A percentile compares a stretch with the other conserved stretches of the same genome.
Evolutionary conservation across 92 coral and sea anemone genomes (phyloP).

Genomic region (Porites divaricata): DNA sequence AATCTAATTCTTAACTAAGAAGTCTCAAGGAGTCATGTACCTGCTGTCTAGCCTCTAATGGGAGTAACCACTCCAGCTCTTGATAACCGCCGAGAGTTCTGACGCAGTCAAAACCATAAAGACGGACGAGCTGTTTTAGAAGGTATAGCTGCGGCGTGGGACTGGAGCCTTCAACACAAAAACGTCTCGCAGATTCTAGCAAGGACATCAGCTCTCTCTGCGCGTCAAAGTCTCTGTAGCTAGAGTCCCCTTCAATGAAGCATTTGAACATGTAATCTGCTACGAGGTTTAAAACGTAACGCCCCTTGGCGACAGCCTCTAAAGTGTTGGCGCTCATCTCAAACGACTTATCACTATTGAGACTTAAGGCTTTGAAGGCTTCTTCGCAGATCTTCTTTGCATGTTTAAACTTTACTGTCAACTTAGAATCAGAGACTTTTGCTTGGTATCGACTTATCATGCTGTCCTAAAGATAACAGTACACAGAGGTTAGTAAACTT

Average conservation of each 20-base stretch:
- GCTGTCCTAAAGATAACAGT: slow-evolving; percentile 20
- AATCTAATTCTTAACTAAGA: background rate
- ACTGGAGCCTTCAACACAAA: slow-evolving; percentile 38
- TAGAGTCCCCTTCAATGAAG: slow-evolving; percentile 22
- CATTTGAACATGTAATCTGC: slow-evolving; percentile 40
- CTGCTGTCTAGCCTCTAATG: slow-evolving; percentile 46
- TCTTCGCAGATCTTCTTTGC: slow-evolving; percentile 31
- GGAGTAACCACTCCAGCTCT: slow-evolving; percentile 71
- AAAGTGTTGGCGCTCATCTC: slow-evolving; percentile 31
- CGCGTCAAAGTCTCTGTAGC: slow-evolving; percentile 5
- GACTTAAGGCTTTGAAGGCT: background rate
- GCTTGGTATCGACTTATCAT: slow-evolving; percentile 39
- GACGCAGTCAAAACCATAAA: slow-evolving; percentile 68
- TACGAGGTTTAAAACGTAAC: slow-evolving; percentile 40
- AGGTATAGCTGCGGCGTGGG: slow-evolving; percentile 57
- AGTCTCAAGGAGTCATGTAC: background rate
- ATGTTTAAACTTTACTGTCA: slow-evolving; percentile 27
- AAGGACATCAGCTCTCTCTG: slow-evolving; percentile 13
- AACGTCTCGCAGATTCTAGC: slow-evolving; percentile 41
- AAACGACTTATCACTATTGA: background rate
- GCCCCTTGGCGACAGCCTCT: slow-evolving; percentile 55
- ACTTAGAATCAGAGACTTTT: slow-evolving; percentile 20
- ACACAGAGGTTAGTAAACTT: background rate
- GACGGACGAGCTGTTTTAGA: slow-evolving; percentile 71
- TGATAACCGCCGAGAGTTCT: slow-evolving; percentile 42